Conservation (phyloP, 2,113 vertebrate genomes). For the Marmota flaviventris region DNA sequence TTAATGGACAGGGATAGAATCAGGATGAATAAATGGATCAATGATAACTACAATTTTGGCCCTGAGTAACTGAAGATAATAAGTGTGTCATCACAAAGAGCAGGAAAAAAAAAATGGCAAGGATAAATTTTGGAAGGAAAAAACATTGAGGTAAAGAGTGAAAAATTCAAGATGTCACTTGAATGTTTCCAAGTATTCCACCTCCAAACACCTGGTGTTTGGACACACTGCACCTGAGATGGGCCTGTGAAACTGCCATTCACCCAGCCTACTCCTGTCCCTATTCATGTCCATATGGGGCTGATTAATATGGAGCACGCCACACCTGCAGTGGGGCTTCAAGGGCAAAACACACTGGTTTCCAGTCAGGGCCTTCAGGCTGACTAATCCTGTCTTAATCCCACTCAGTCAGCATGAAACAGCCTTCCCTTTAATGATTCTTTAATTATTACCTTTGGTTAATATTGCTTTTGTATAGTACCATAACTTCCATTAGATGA, state of each 20-base stretch:
- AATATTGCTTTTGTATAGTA: not conserved
- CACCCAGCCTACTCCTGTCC: not conserved
- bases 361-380: not conserved
- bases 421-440: not conserved
- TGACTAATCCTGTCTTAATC: constrained; percentile 51
- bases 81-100: not conserved
- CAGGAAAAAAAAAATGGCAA: not conserved
- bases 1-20: not conserved
- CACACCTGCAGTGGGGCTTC: not conserved
- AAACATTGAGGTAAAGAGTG: not conserved
- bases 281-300: not conserved
- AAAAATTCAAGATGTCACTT: not conserved
- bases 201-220: constrained; percentile 79
- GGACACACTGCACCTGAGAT: constrained; percentile 21
- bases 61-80: not conserved
- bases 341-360: constrained; percentile 40
- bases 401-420: not conserved
- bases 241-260: constrained; percentile 35
- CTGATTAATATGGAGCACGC: not conserved
- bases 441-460: constrained; percentile 31
- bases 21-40: not conserved
- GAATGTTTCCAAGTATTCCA: constrained; percentile 53
- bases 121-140: not conserved
- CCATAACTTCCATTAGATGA: not conserved
- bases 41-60: not conserved